Evolutionary conservation across 2,888 invertebrate genomes (phyloP).

Genomic region (Clepsis dumicolana): DNA sequence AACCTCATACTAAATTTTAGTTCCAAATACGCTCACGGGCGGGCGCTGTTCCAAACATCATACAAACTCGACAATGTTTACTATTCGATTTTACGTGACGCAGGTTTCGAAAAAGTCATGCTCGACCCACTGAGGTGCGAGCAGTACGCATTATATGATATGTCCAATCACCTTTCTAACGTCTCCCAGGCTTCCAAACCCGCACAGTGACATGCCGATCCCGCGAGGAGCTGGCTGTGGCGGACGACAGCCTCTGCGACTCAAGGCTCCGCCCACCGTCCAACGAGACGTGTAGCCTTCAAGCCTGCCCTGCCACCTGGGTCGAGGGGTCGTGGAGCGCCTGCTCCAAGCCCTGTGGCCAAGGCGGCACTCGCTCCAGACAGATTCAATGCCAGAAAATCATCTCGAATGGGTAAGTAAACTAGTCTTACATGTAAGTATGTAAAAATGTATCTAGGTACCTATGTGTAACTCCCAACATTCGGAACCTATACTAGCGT

Average conservation of each 20-base stretch:
- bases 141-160: too few species aligned
- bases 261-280: constrained; percentile 89
- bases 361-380: constrained; percentile 89
- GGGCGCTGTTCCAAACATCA: too few species aligned
- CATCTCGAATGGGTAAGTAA: constrained; percentile 88
- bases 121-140: too few species aligned
- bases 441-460: too few species aligned
- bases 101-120: too few species aligned
- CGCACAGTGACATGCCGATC: constrained; percentile 94
- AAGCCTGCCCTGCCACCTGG: constrained; percentile 90
- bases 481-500: too few species aligned
- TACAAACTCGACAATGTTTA: too few species aligned
- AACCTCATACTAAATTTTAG: too few species aligned
- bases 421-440: too few species aligned
- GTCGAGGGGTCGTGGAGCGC: constrained; percentile 91
- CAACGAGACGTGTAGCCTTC: constrained; percentile 90
- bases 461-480: too few species aligned
- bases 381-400: constrained; percentile 93
- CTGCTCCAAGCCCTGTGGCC: constrained; percentile 94
- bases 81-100: too few species aligned
- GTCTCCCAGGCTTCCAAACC: constrained; percentile 88
- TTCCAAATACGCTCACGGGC: too few species aligned
- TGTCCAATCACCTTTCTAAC: neutral
- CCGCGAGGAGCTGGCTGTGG: constrained; percentile 89
- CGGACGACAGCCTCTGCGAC: constrained; percentile 93